Evolutionary conservation across 2,888 invertebrate genomes (phyloP).

Genomic region (Charanyca ferruginea): DNA sequence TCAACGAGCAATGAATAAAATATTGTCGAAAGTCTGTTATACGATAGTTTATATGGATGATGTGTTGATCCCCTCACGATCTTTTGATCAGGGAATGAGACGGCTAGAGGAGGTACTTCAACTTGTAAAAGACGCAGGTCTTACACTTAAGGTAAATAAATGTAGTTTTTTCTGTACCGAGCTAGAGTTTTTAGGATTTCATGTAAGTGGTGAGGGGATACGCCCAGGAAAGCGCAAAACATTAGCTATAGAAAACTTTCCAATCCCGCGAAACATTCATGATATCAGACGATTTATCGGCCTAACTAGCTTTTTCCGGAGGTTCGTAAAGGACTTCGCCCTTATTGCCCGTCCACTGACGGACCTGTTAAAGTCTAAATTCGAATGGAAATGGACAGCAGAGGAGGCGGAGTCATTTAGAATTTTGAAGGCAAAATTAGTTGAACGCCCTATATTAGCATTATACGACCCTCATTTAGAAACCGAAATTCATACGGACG

Average conservation of each 20-base stretch:
- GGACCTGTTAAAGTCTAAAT: conserved; percentile 35
- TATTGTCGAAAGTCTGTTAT: neutral
- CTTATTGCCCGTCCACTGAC: conserved; percentile 62
- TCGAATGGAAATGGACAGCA: conserved; percentile 49
- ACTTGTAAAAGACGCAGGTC: conserved; percentile 24
- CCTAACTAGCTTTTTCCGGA: conserved; percentile 66
- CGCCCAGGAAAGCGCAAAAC: conserved; percentile 56
- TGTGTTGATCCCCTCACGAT: too few relatives aligned
- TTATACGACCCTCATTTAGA: conserved; percentile 68
- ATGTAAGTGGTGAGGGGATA: conserved; percentile 57
- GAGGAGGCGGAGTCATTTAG: conserved; percentile 54
- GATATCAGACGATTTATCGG: conserved; percentile 67
- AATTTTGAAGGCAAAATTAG: conserved; percentile 58
- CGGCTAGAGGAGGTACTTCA: conserved; percentile 12
- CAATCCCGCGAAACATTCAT: conserved; percentile 55
- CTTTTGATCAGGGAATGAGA: conserved; percentile 6
- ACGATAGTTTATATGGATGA: conserved; percentile 7
- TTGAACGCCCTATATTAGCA: conserved; percentile 63
- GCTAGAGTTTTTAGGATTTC: conserved; percentile 65
- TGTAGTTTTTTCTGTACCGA: too few relatives aligned
- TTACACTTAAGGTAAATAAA: conserved; percentile 62
- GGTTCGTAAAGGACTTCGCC: conserved; percentile 65
- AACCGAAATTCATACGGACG: conserved; percentile 78
- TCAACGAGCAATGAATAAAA: conserved; percentile 4
- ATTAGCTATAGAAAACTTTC: conserved; percentile 53